Evolutionary conservation across 2,888 invertebrate species (phyloP).

Genomic region (Drosophila paranaensis): DNA sequence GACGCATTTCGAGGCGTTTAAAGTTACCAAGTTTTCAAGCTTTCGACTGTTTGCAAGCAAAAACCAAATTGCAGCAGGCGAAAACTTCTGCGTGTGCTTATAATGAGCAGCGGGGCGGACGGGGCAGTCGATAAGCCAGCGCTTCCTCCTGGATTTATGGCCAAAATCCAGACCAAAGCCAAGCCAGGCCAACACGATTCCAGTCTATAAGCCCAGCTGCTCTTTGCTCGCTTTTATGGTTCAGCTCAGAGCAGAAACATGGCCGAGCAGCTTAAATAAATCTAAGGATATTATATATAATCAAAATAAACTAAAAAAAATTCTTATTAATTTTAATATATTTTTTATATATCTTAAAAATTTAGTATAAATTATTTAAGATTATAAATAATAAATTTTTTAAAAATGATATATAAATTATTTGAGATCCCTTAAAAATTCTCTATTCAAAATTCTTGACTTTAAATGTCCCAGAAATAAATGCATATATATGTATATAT

Average conservation of each 20-base stretch:
- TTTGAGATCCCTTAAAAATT: not conserved
- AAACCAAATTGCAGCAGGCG: constrained; percentile 42
- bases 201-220: constrained; percentile 32
- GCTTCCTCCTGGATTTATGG: constrained; percentile 40
- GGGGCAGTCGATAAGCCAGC: constrained; percentile 36
- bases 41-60: constrained; percentile 34
- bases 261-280: constrained; percentile 12
- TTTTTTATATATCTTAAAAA: too few relatives aligned
- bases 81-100: constrained; percentile 36
- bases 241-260: constrained; percentile 17
- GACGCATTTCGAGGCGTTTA: constrained; percentile 46
- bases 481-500: not conserved
- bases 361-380: not conserved
- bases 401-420: too few relatives aligned
- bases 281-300: not conserved
- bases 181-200: constrained; percentile 25
- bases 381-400: too few relatives aligned
- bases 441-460: not conserved
- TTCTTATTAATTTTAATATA: not conserved
- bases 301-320: too few relatives aligned
- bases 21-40: constrained; percentile 41
- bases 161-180: not conserved
- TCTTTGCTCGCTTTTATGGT: constrained; percentile 24
- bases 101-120: constrained; percentile 27
- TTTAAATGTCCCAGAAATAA: constrained; percentile 15